phyloP scores from a whole-genome alignment of 2,797 vertebrate species.

The Rhodeus uyekii region DNA sequence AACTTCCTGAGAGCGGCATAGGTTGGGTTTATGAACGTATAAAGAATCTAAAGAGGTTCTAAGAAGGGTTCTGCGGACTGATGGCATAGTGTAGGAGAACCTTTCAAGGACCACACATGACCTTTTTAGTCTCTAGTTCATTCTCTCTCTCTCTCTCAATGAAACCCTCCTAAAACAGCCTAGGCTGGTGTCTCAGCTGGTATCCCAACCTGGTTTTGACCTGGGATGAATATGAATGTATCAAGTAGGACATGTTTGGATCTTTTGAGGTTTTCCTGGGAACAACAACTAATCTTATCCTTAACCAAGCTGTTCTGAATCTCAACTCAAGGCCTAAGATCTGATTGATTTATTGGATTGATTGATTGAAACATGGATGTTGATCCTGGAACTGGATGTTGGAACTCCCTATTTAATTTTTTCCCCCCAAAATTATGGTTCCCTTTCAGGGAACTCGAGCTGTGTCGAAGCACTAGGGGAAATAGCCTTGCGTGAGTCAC shows the following conservation, averaged over 20 bases:
- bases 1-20: neutral
- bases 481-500: too few species aligned
- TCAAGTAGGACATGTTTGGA: neutral
- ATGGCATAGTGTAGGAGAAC: neutral
- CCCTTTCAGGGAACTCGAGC: too few species aligned
- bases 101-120: neutral
- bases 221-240: neutral
- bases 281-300: neutral
- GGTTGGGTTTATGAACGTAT: neutral
- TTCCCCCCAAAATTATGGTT: too few species aligned
- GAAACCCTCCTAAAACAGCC: neutral
- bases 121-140: neutral
- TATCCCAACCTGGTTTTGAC: neutral
- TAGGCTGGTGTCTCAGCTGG: neutral
- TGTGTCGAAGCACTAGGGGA: too few species aligned
- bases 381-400: neutral
- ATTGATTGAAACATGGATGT: neutral
- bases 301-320: neutral
- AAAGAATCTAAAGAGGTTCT: neutral
- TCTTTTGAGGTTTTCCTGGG: neutral
- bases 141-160: neutral
- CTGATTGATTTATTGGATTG: neutral
- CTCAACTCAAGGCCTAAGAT: neutral
- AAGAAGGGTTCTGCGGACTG: neutral
- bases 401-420: too few species aligned